Conservation (phyloP, 1,140 invertebrate genomes). For the Colletes latitarsis region DNA sequence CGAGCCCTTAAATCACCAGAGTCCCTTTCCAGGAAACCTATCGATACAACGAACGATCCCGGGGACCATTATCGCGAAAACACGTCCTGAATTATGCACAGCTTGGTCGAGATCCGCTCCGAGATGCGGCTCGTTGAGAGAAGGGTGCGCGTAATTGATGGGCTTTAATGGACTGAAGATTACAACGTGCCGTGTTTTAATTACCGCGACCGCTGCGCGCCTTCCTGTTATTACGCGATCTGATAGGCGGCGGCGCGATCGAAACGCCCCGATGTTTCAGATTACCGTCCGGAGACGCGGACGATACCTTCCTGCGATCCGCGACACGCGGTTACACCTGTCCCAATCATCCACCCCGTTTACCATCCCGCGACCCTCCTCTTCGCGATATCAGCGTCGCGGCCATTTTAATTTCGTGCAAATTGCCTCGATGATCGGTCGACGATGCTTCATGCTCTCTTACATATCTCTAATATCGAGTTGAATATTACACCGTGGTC, state of each 20-base stretch:
- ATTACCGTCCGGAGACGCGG: conserved; percentile 13
- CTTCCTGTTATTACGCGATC: conserved; percentile 59
- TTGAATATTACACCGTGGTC: not conserved
- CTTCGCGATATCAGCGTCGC: not conserved
- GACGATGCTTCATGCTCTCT: not conserved
- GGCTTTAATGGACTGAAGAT: conserved; percentile 69
- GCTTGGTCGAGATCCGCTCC: not conserved
- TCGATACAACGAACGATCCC: conserved; percentile 39
- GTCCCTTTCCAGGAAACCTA: conserved; percentile 57
- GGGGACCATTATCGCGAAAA: conserved; percentile 54
- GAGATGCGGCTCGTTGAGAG: conserved; percentile 35
- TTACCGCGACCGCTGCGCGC: conserved; percentile 56
- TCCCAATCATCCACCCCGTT: conserved; percentile 28
- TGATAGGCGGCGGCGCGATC: conserved; percentile 40
- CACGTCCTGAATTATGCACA: conserved; percentile 62
- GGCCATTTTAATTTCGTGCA: conserved; percentile 41
- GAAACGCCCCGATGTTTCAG: conserved; percentile 46
- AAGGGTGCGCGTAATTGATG: conserved; percentile 63
- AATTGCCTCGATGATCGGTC: conserved; percentile 36
- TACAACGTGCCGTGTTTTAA: conserved; percentile 64
- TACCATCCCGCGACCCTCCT: too few relatives aligned
- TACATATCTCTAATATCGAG: conserved; percentile 12
- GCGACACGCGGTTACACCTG: conserved; percentile 35
- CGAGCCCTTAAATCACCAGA: conserved; percentile 53
- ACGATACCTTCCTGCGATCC: not conserved